phyloP scores from a whole-genome alignment of 2,888 invertebrate genomes.

The Drosophila mulleri region DNA sequence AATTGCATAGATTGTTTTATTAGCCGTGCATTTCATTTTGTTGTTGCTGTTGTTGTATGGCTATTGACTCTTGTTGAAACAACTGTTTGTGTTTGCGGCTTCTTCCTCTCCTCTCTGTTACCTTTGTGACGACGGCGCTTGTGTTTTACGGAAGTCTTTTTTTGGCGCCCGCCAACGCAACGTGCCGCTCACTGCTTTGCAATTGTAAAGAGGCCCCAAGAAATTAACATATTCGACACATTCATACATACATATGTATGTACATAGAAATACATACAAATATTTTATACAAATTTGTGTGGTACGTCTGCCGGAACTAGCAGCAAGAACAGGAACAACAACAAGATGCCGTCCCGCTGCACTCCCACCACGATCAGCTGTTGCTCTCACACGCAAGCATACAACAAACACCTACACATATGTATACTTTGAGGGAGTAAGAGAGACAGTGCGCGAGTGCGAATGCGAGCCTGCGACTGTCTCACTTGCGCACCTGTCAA shows the following conservation, averaged over 20 bases:
- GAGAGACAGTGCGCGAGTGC: constrained; percentile 8
- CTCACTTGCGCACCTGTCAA: constrained; percentile 55
- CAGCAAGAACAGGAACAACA: constrained; percentile 40
- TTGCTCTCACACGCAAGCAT: constrained; percentile 64
- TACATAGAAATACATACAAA: not conserved
- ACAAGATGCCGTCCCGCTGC: constrained; percentile 46
- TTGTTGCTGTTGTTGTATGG: constrained; percentile 1
- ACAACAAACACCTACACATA: constrained; percentile 38
- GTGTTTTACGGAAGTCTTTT: constrained; percentile 62
- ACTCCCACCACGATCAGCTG: constrained; percentile 68
- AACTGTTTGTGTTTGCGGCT: constrained; percentile 48
- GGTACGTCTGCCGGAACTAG: constrained; percentile 32
- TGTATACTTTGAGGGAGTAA: constrained; percentile 8
- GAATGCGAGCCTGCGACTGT: constrained; percentile 32
- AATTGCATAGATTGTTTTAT: constrained; percentile 60
- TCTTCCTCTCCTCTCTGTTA: constrained; percentile 13
- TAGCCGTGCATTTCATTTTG: constrained; percentile 19
- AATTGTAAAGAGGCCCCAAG: constrained; percentile 30
- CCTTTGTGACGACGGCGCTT: constrained; percentile 54
- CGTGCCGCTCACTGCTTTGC: constrained; percentile 60
- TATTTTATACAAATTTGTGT: constrained; percentile 10
- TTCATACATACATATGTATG: not conserved
- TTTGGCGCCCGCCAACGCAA: constrained; percentile 71
- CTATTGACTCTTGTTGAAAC: constrained; percentile 44
- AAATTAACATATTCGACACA: constrained; percentile 30